Conservation (phyloP, 2,113 vertebrate genomes). For the Corythornis vintsioides region DNA sequence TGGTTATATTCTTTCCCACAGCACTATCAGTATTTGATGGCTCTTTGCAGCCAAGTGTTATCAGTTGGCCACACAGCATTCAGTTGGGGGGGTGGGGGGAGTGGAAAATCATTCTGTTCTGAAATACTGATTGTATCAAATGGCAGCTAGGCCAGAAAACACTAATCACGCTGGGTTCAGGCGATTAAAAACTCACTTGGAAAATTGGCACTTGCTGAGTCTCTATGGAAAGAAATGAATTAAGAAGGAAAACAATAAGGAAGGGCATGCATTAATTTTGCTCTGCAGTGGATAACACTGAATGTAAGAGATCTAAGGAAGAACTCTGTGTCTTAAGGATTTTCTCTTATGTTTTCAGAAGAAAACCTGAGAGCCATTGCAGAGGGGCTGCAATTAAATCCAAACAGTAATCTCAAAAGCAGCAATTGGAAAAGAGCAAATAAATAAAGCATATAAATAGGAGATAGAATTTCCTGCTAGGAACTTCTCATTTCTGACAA, state of each 20-base stretch:
- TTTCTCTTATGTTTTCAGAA: neutral
- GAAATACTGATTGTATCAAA: slow-evolving; percentile 52
- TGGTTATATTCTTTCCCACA: neutral
- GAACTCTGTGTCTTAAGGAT: neutral
- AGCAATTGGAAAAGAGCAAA: slow-evolving; percentile 19
- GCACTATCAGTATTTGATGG: neutral
- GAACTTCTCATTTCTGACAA: neutral
- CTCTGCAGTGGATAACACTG: slow-evolving; percentile 2
- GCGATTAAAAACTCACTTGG: slow-evolving; percentile 41
- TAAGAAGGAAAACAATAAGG: slow-evolving; percentile 51
- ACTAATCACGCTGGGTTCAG: slow-evolving; percentile 9
- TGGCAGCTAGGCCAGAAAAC: slow-evolving; percentile 21
- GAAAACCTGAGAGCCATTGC: neutral
- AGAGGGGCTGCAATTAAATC: neutral
- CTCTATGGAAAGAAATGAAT: slow-evolving; percentile 48
- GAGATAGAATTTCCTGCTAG: slow-evolving; percentile 8
- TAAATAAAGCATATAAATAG: slow-evolving; percentile 13
- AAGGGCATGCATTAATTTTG: slow-evolving; percentile 28
- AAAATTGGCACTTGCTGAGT: slow-evolving; percentile 57
- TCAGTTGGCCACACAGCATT: neutral
- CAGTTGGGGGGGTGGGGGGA: too few species aligned
- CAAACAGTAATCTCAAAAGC: neutral
- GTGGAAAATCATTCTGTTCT: neutral
- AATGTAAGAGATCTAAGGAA: slow-evolving; percentile 30
- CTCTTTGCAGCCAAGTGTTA: neutral